phyloP scores from a whole-genome alignment of 1,140 invertebrate genomes.

The Pinna nobilis region DNA sequence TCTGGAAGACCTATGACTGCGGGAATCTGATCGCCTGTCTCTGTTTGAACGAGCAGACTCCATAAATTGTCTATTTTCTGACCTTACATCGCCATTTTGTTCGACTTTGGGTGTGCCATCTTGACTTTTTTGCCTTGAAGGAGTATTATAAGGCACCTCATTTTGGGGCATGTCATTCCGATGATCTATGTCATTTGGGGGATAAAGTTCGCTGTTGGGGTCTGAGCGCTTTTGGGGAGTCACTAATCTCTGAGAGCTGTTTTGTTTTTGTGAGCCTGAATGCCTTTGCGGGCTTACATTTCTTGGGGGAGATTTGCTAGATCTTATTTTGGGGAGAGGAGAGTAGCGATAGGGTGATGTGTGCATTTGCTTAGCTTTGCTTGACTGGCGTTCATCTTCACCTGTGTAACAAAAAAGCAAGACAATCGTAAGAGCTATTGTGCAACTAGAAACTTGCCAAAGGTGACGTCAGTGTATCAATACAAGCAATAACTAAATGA shows the following conservation, averaged over 20 bases:
- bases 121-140: constrained; percentile 14
- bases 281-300: too few relatives aligned
- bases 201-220: too few relatives aligned
- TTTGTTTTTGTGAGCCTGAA: too few relatives aligned
- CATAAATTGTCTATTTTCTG: constrained; percentile 6
- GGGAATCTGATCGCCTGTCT: constrained; percentile 15
- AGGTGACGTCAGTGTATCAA: too few relatives aligned
- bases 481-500: too few relatives aligned
- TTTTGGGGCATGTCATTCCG: too few relatives aligned
- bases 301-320: background rate
- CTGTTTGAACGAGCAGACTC: background rate
- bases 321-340: constrained; percentile 48
- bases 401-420: constrained; percentile 23
- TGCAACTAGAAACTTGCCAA: too few relatives aligned
- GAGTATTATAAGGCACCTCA: too few relatives aligned
- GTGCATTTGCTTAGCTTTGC: constrained; percentile 35
- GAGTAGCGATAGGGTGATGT: constrained; percentile 47
- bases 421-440: constrained; percentile 9
- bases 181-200: too few relatives aligned
- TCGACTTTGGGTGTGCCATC: constrained; percentile 10
- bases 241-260: too few relatives aligned
- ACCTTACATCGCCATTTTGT: constrained; percentile 27
- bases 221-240: too few relatives aligned
- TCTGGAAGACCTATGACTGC: constrained; percentile 14
- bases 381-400: constrained; percentile 37